Conservation (phyloP, 2,113 vertebrate species). For the Passer montanus region DNA sequence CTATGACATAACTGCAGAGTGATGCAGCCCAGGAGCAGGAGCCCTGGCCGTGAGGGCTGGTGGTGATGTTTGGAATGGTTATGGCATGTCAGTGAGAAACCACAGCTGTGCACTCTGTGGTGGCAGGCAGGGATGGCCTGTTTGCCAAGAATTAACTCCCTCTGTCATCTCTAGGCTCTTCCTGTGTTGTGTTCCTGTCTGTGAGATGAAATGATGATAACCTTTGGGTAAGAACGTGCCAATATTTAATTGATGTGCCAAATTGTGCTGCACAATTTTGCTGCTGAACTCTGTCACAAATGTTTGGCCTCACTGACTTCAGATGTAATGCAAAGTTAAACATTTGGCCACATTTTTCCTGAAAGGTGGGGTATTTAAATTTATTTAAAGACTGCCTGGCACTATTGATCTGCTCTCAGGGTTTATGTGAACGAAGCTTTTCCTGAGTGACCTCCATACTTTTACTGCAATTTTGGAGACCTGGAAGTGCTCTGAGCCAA, state of each 20-base stretch:
- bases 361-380: background rate
- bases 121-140: background rate
- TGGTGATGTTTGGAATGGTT: background rate
- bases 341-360: background rate
- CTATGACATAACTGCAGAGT: background rate
- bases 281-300: background rate
- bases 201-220: background rate
- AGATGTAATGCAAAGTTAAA: background rate
- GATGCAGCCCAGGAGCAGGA: background rate
- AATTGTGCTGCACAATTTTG: background rate
- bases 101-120: constrained; percentile 5
- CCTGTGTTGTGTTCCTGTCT: background rate
- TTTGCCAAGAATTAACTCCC: background rate
- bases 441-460: background rate
- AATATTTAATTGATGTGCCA: background rate
- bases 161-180: background rate
- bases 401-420: constrained; percentile 23
- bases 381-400: background rate
- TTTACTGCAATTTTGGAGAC: background rate
- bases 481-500: background rate
- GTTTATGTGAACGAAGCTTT: constrained; percentile 17
- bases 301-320: background rate
- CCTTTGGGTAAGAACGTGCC: background rate
- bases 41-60: background rate
- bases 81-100: background rate